A percentile compares a stretch with the other conserved stretches of the same genome.
These are phyloP conservation scores for Dendropsophus ebraccatus DNA, from an alignment of 2,113 vertebrate species.

Conservation along the genomic window DNA sequence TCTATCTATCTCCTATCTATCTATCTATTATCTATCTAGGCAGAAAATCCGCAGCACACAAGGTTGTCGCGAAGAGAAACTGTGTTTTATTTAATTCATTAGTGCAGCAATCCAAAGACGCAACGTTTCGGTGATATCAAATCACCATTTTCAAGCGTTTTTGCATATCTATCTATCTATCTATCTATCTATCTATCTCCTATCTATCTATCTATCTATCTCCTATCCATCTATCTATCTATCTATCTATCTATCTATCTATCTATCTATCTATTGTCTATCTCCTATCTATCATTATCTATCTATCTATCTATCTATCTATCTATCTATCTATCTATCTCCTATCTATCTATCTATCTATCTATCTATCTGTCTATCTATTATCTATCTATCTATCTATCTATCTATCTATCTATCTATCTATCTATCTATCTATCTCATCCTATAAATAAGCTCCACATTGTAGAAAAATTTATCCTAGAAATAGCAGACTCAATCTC, in stretches of 20 bases:
- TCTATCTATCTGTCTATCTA: not conserved
- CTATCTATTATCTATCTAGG: not conserved
- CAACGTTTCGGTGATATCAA: too few relatives aligned
- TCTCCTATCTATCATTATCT: too few relatives aligned
- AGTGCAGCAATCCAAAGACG: too few relatives aligned
- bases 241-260: not conserved
- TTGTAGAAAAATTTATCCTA: not conserved
- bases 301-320: not conserved
- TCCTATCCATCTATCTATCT: not conserved
- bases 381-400: not conserved
- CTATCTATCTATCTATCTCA: not conserved
- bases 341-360: not conserved
- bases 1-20: not conserved
- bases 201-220: not conserved
- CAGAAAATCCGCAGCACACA: too few relatives aligned
- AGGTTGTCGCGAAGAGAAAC: too few relatives aligned
- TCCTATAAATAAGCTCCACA: not conserved
- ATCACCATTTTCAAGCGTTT: too few relatives aligned
- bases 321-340: not conserved
- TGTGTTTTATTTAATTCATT: too few relatives aligned
- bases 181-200: not conserved
- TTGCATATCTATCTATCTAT: not conserved
- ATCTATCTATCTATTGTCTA: not conserved
- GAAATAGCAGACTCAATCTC: too few relatives aligned
- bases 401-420: not conserved